Evolutionary conservation across 1,140 invertebrate species (phyloP).

Genomic region (Olivierus martensii): DNA sequence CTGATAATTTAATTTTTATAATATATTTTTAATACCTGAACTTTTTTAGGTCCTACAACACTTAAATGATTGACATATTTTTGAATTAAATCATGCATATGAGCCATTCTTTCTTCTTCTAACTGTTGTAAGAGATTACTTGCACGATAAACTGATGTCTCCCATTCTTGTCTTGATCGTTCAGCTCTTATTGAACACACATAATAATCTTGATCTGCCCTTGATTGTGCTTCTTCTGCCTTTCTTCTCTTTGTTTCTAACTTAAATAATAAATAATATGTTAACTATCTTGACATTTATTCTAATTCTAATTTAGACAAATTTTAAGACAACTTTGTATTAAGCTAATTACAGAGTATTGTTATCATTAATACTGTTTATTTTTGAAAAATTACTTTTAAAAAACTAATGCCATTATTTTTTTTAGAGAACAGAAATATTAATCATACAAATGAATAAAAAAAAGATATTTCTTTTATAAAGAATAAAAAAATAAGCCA

Average conservation of each 20-base stretch:
- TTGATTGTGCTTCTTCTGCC: slow-evolving; percentile 74
- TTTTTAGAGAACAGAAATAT: too few relatives aligned
- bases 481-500: too few relatives aligned
- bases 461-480: too few relatives aligned
- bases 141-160: slow-evolving; percentile 68
- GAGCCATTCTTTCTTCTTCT: slow-evolving; percentile 74
- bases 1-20: slow-evolving; percentile 1
- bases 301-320: too few relatives aligned
- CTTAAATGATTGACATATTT: slow-evolving; percentile 63
- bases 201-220: slow-evolving; percentile 86
- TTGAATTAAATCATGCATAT: slow-evolving; percentile 59
- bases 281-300: too few relatives aligned
- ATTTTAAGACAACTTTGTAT: too few relatives aligned
- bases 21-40: slow-evolving; percentile 21
- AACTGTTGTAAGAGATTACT: slow-evolving; percentile 51
- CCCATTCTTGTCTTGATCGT: slow-evolving; percentile 77
- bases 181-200: slow-evolving; percentile 77
- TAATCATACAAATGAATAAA: too few relatives aligned
- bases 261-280: slow-evolving; percentile 31
- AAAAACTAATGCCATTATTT: too few relatives aligned
- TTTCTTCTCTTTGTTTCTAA: slow-evolving; percentile 76
- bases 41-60: slow-evolving; percentile 49
- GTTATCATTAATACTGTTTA: too few relatives aligned
- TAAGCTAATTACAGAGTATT: too few relatives aligned
- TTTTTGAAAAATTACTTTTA: too few relatives aligned